Evolutionary conservation across 2,888 invertebrate species (phyloP).

Genomic region (Sisyra nigra): DNA sequence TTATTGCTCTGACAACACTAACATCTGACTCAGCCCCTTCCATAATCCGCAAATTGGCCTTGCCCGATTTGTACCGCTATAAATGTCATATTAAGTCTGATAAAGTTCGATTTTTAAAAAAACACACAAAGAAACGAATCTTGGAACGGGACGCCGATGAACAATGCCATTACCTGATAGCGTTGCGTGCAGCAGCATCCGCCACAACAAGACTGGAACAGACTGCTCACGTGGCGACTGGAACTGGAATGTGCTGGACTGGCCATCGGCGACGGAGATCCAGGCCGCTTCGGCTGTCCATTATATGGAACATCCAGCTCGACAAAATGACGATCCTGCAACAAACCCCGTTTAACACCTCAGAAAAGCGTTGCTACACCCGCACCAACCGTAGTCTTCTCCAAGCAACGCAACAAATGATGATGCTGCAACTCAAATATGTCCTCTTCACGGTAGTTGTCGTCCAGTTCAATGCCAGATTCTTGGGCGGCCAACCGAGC

Average conservation of each 20-base stretch:
- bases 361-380: no score
- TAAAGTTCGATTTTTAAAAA: no score
- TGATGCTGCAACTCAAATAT: slow-evolving; percentile 99
- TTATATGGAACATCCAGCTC: slow-evolving; percentile 92
- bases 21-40: slow-evolving; percentile 2
- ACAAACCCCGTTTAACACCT: background rate
- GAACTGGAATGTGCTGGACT: slow-evolving; percentile 76
- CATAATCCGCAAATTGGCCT: slow-evolving; percentile 4
- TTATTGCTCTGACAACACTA: background rate
- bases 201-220: slow-evolving; percentile 64
- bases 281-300: slow-evolving; percentile 83
- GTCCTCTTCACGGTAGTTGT: slow-evolving; percentile 81
- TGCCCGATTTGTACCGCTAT: slow-evolving; percentile 4
- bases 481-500: slow-evolving; percentile 85
- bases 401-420: slow-evolving; percentile 90
- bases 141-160: no score
- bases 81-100: no score
- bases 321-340: slow-evolving; percentile 89
- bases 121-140: no score
- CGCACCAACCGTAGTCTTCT: slow-evolving; percentile 81
- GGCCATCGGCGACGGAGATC: slow-evolving; percentile 73
- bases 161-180: slow-evolving; percentile 62
- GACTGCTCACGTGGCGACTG: slow-evolving; percentile 44
- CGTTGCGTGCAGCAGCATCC: slow-evolving; percentile 71
- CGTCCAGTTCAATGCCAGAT: slow-evolving; percentile 82